phyloP scores from a whole-genome alignment of 2,113 vertebrate species.

The Sapayoa aenigma region DNA sequence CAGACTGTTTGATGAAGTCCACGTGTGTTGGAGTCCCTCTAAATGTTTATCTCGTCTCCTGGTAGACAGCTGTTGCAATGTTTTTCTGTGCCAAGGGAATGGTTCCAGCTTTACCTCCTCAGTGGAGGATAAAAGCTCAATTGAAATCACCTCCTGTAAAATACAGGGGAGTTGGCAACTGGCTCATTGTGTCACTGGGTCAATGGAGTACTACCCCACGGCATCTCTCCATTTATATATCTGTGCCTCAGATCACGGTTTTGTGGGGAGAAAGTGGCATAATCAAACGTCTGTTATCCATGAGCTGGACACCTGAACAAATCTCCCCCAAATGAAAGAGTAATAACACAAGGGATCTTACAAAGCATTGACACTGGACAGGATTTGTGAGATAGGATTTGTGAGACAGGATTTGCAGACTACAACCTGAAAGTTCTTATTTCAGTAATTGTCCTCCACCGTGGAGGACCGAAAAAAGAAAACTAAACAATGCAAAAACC shows the following conservation, averaged over 20 bases:
- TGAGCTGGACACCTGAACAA: neutral
- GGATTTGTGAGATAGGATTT: neutral
- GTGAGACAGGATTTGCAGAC: neutral
- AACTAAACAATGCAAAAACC: neutral
- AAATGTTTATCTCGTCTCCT: neutral
- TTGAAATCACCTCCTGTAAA: neutral
- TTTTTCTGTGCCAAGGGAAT: neutral
- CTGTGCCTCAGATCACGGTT: neutral
- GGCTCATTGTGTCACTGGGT: neutral
- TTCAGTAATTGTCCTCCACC: neutral
- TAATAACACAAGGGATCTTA: neutral
- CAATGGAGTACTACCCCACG: neutral
- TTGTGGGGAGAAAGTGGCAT: neutral
- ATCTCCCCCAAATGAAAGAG: neutral
- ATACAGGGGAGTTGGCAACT: neutral
- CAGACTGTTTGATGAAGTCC: slow-evolving; percentile 31
- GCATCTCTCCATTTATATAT: neutral
- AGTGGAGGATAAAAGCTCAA: neutral
- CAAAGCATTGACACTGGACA: neutral
- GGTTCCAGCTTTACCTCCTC: neutral
- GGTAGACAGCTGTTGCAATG: neutral
- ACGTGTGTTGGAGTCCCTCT: neutral
- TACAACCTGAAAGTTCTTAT: neutral
- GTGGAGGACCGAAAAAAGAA: neutral
- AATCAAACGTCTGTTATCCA: neutral